These are phyloP conservation scores for Gulo gulo DNA, from an alignment of 2,113 vertebrate species.

Conservation along the genomic window DNA sequence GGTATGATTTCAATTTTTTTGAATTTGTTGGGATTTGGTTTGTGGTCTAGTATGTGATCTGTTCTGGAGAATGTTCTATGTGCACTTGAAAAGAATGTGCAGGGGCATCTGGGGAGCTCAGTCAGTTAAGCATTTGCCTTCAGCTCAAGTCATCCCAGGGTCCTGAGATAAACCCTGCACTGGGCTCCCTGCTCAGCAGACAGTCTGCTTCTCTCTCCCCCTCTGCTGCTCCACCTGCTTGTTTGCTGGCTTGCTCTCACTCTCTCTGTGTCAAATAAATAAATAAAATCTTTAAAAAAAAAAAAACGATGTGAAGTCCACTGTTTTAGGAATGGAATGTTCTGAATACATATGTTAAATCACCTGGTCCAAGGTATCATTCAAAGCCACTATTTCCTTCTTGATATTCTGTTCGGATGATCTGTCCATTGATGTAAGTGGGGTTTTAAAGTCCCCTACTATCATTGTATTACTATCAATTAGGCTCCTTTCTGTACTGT, in stretches of 20 bases:
- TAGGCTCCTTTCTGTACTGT: neutral
- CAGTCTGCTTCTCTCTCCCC: too few relatives aligned
- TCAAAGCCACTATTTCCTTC: neutral
- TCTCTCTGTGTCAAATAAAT: too few relatives aligned
- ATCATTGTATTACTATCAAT: neutral
- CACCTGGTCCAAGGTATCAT: neutral
- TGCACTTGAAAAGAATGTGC: too few relatives aligned
- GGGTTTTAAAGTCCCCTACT: neutral
- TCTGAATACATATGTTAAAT: neutral
- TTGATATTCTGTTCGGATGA: neutral
- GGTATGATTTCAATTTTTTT: neutral
- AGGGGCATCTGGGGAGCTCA: too few relatives aligned
- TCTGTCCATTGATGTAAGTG: neutral
- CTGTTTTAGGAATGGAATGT: neutral
- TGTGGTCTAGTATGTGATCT: neutral
- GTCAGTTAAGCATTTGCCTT: too few relatives aligned
- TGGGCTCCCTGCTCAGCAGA: too few relatives aligned
- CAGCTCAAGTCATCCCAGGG: too few relatives aligned
- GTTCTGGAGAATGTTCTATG: too few relatives aligned
- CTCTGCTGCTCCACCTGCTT: too few relatives aligned
- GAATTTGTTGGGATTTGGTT: neutral
- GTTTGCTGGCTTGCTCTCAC: accelerated
- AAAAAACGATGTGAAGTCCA: neutral
- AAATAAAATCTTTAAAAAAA: too few relatives aligned
- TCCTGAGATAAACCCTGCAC: too few relatives aligned